Base-by-base conservation (phyloP, 2,797 vertebrate genomes). In the Schizopygopsis malacanthus region DNA sequence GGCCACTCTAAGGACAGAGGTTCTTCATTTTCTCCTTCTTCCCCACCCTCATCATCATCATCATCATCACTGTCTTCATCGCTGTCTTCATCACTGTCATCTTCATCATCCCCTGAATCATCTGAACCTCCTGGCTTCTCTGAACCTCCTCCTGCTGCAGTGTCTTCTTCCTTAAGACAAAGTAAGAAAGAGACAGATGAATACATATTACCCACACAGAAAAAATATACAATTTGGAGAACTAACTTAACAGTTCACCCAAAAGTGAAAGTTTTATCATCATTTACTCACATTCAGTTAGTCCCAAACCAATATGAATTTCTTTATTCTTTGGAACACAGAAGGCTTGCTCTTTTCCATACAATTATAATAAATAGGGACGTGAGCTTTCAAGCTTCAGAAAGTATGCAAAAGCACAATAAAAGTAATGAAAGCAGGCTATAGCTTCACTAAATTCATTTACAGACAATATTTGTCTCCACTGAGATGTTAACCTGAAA, bases 1-100 rank as follows among this genome's bases (percentile, higher is more conserved):
- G 98, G 98, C 98, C 98, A 99, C 84, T 96, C 92, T 75, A 99
- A 94, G 85, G 97, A 97, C 89, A 99, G 92, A 5, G 98, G 98
- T 89, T 98, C 95, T 0, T 98, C 97, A 0, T 89, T 91, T 45
- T 95, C 92, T 8, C 90, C 93, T 10, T 93, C 95, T 0, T 95
- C 94, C 0, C 92, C 95, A 0, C 93, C 92, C 0, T 91, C 92
- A 0, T 92, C 76, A 0, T 92, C 85, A n/a, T 84, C 82, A 0
- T 87, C 85, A 12, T 91, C 91, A 0, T 94, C 94, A 0, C 94
- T 94, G 0, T 94, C 94, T 0, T 96, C 94, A 0, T 93, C 92
- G 0, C 91, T 91, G 0, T 92, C 92, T 0, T 93, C 93, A 0
- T 95, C 94, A 0, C 94, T 90, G 0, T 69, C 28, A 37, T 89